Base-by-base conservation (phyloP, 2,113 vertebrate species). In the Boleophthalmus pectinirostris region DNA sequence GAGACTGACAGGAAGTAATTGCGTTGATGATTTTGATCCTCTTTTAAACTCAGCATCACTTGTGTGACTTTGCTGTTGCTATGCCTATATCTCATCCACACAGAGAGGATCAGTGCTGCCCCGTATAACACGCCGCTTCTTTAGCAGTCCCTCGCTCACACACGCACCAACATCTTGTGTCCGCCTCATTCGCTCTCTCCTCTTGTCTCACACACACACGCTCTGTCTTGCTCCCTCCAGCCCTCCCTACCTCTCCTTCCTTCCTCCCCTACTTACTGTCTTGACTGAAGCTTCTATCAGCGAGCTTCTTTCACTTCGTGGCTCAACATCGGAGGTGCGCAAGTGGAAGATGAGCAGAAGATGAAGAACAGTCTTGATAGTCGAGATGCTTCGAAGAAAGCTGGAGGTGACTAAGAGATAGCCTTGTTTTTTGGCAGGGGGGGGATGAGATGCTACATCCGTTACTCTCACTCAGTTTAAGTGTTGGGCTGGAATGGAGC, bases 291-390 rank as follows among this genome's bases (percentile, higher is more conserved):
- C 87, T 84, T 89, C 85, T 85, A 80, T 85, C 88, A 87, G 85
- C 87, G 75, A 87, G 88, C 85, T 78, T 89, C 83, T 84, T 90
- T 90, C 85, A 92, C 90, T 92, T 79, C 86, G 78, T 82, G 82
- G 82, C 88, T 89, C 86, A 86, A 85, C 83, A 86, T 85, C 77
- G 78, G 82, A 85, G 79, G 78, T 78, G 83, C 77, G 84, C 80
- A 84, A 86, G 79, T 84, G 84, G 84, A 87, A 82, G 86, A 88
- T 85, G 84, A 82, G 82, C 82, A 84, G 79, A 64, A 64, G 33
- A 64, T 38, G 61, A 64, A n/a, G 29, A 64, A 64, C 61, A 64
- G 33, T 64, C 61, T 38, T 80, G 84, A 47, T 47, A 47, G 65
- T 45, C n/a, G 43, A 66, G 81, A 85, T 77, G 78, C 80, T 73